phyloP scores from a whole-genome alignment of 2,113 vertebrate species.

The Zapus hudsonius region DNA sequence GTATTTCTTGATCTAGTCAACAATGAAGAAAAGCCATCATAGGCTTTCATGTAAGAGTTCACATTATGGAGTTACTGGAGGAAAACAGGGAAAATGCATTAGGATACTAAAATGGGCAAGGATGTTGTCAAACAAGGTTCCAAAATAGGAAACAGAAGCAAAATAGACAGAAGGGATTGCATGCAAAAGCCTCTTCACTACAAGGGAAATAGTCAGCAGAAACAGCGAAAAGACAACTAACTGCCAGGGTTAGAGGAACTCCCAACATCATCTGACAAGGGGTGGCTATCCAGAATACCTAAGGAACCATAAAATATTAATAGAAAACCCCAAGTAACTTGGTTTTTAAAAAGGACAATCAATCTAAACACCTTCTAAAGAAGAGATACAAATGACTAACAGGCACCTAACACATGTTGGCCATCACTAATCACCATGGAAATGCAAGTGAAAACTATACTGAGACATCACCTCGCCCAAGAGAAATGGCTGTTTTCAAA shows the following conservation, averaged over 20 bases:
- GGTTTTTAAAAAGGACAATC: too few species aligned
- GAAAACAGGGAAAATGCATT: not conserved
- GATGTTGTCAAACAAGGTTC: not conserved
- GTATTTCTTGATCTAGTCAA: too few species aligned
- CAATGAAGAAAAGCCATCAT: too few species aligned
- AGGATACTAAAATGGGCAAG: not conserved
- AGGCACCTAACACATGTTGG: too few species aligned
- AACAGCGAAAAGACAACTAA: not conserved
- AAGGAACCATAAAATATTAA: not conserved
- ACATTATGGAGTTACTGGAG: not conserved
- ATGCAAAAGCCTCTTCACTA: not conserved
- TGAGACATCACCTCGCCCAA: too few species aligned
- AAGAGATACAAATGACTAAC: too few species aligned
- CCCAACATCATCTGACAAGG: not conserved
- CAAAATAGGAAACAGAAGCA: not conserved
- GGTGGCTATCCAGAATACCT: not conserved
- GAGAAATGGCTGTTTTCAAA: too few species aligned
- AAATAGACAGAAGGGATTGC: not conserved
- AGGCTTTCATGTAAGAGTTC: not conserved
- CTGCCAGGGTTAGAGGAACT: not conserved
- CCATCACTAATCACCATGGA: too few species aligned
- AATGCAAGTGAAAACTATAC: too few species aligned
- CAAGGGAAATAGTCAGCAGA: not conserved
- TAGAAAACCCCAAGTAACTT: not conserved
- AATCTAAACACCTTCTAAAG: too few species aligned